Percentiles rank a stretch among this genome's conserved stretches.
Conservation (phyloP, 2,888 invertebrate genomes). For the Drosophila setosimentum region DNA sequence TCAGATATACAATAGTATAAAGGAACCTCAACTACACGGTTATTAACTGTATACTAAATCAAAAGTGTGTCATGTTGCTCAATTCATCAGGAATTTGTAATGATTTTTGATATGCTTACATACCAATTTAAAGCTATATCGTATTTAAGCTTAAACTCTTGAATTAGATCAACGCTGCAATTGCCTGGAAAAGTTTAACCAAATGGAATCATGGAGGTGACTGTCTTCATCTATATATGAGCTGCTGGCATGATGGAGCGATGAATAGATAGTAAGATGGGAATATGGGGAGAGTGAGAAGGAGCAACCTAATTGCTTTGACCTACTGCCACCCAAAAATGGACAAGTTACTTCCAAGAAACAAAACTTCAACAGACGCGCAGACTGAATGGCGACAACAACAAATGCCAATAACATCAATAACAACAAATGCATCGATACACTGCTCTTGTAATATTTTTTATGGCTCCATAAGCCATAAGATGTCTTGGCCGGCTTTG, state of each 20-base stretch:
- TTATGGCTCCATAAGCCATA: conserved; percentile 61
- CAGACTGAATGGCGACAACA: conserved; percentile 43
- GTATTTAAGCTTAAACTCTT: neutral
- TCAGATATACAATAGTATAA: conserved; percentile 14
- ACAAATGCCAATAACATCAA: conserved; percentile 12
- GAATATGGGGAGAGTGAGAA: neutral
- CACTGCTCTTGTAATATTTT: conserved; percentile 53
- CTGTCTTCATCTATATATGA: neutral
- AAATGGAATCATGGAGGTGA: neutral
- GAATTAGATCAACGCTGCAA: neutral
- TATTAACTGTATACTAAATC: conserved; percentile 6
- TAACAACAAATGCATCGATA: conserved; percentile 20
- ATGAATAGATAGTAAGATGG: neutral
- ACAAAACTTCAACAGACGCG: conserved; percentile 21
- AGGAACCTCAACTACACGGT: neutral
- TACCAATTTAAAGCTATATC: neutral
- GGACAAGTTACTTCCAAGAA: conserved; percentile 50
- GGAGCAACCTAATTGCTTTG: conserved; percentile 70
- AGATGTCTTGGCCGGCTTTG: conserved; percentile 43
- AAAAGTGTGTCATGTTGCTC: conserved; percentile 45
- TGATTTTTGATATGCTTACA: neutral
- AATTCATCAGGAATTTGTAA: neutral
- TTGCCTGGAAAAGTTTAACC: neutral
- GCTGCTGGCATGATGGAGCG: neutral
- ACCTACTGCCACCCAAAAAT: conserved; percentile 58